Base-by-base conservation (phyloP, 2,113 vertebrate species). In the Seriola dumerili region DNA sequence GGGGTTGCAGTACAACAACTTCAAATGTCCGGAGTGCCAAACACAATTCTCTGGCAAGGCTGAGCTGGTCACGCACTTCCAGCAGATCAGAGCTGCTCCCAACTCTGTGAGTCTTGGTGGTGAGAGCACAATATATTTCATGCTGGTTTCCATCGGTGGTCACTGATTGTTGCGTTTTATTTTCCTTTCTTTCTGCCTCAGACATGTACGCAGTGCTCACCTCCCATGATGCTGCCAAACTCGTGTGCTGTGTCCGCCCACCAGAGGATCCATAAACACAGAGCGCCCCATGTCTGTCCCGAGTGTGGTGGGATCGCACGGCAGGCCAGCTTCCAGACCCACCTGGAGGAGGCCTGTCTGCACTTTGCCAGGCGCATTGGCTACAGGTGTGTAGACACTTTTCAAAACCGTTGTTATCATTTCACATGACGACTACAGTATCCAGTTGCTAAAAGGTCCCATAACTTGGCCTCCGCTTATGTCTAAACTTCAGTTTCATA, bases 301-400 rank as follows among this genome's bases (percentile, higher is more conserved):
- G 97, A 98, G 89, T 99, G 97, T 0, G 97, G 97, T 0, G 97
- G 97, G 2, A 95, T 95, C 8, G 97, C 97, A 83, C 95, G 96
- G 11, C 95, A 96, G 84, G 95, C 96, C 34, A 96, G 95, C 92
- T 97, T 97, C 72, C 95, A 98, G 92, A 77, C 92, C 0, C 97
- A 98, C 88, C 95, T 98, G 61, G 96, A 95, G 76, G 97, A 99
- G 3, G 95, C 97, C 70, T 99, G 97, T 55, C 95, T 98, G 76
- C 97, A 99, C 82, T 97, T 97, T 80, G 97, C 97, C 63, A 95
- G 97, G 14, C 94, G 97, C 6, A 97, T 99, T 5, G 97, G 97
- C 0, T 99, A 98, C 97, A 97, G 97, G 97, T 98, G 87, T 16
- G 80, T 42, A 67, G 44, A 69, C 25, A 0, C 4, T 11, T 42